A percentile compares a stretch with the other conserved stretches of the same genome.
Evolutionary conservation across 2,888 invertebrate genomes (phyloP).

Genomic region (Coremacera marginata): DNA sequence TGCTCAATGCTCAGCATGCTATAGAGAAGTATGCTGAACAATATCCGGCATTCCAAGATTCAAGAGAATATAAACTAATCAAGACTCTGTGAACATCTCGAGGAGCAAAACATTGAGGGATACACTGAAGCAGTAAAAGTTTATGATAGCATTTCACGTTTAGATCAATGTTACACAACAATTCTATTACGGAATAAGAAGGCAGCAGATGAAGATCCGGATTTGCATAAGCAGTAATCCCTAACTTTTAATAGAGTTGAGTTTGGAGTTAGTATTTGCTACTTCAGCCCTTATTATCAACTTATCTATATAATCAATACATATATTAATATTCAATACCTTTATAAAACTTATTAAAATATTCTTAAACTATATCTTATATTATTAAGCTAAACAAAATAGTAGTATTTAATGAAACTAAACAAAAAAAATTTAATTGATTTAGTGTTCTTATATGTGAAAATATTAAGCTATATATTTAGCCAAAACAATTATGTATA

Average conservation of each 20-base stretch:
- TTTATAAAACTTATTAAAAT: slow-evolving; percentile 19
- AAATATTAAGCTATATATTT: slow-evolving; percentile 35
- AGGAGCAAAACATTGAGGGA: slow-evolving; percentile 94
- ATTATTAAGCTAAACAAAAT: background rate
- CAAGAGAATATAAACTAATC: no score
- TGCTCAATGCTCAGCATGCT: slow-evolving; percentile 93
- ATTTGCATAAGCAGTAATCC: no score
- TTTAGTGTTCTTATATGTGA: slow-evolving; percentile 47
- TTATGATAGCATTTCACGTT: slow-evolving; percentile 95
- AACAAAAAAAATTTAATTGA: slow-evolving; percentile 38
- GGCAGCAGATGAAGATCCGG: slow-evolving; percentile 86
- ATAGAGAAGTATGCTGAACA: slow-evolving; percentile 92
- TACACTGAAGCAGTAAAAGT: slow-evolving; percentile 96
- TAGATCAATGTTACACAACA: slow-evolving; percentile 97
- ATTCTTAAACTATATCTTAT: slow-evolving; percentile 10
- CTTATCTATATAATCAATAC: no score
- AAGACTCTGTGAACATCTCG: slow-evolving; percentile 89
- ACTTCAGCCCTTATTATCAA: no score
- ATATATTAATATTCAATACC: slow-evolving; percentile 5
- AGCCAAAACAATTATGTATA: slow-evolving; percentile 8
- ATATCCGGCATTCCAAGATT: slow-evolving; percentile 96
- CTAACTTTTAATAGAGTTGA: no score
- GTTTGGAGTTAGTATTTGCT: no score
- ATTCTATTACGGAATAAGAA: slow-evolving; percentile 96
- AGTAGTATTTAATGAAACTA: slow-evolving; percentile 1